Conservation (phyloP, 2,797 vertebrate genomes). For the Dallia pectoralis region DNA sequence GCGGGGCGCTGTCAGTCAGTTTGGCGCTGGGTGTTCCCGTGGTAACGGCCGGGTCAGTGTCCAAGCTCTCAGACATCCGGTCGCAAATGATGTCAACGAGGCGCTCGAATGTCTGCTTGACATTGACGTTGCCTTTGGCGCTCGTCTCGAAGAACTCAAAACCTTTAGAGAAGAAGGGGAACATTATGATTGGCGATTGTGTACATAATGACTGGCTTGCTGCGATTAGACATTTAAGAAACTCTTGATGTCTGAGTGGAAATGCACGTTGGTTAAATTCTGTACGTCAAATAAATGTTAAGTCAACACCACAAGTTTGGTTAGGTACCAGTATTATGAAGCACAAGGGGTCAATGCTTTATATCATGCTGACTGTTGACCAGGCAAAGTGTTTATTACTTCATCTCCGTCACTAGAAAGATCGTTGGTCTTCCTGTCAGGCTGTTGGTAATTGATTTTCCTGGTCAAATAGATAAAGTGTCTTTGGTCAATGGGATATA, state of each 20-base stretch:
- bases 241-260: background rate
- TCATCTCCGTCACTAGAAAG: background rate
- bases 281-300: background rate
- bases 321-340: background rate
- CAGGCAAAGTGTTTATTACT: background rate
- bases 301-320: background rate
- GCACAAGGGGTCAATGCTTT: background rate
- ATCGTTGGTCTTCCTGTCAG: too few species aligned
- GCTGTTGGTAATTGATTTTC: too few species aligned
- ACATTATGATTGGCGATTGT: too few species aligned
- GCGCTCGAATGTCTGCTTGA: slow-evolving; percentile 96
- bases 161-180: slow-evolving; percentile 66
- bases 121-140: slow-evolving; percentile 95
- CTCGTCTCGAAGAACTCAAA: slow-evolving; percentile 99
- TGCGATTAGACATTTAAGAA: background rate
- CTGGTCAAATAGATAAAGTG: background rate
- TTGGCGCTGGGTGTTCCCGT: slow-evolving; percentile 84
- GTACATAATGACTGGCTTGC: background rate
- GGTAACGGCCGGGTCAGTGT: slow-evolving; percentile 80
- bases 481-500: background rate
- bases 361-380: background rate
- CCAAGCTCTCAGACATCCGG: slow-evolving; percentile 96
- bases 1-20: slow-evolving; percentile 89
- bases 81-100: slow-evolving; percentile 98
- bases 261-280: background rate